Conservation (phyloP, 92 coral and sea anemone species). For the Epizoanthus stellaris region DNA sequence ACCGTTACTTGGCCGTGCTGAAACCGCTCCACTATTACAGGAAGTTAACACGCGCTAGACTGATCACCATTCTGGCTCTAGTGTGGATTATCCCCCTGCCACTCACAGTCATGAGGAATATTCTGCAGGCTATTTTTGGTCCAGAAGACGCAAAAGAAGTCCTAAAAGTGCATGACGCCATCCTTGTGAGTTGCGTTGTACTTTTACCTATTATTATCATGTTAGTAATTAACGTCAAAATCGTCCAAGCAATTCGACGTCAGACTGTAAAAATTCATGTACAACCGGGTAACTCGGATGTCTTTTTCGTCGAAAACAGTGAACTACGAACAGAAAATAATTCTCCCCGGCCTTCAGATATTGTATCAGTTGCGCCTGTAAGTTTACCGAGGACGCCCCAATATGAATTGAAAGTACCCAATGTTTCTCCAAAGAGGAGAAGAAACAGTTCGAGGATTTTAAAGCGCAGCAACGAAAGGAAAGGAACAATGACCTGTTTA, state of each 20-base stretch:
- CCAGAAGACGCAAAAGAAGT: background rate
- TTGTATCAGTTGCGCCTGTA: background rate
- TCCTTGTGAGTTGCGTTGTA: conserved; percentile 22
- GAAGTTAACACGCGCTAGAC: conserved; percentile 22
- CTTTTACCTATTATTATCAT: conserved; percentile 12
- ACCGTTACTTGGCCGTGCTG: conserved; percentile 25
- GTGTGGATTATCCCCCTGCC: conserved; percentile 37
- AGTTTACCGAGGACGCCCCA: background rate
- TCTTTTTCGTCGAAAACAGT: background rate
- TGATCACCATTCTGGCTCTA: background rate
- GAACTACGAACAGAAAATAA: background rate
- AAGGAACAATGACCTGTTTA: conserved; percentile 34
- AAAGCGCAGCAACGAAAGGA: conserved; percentile 19
- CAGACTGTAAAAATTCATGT: conserved; percentile 3
- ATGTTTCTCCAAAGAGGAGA: background rate
- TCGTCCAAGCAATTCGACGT: conserved; percentile 26
- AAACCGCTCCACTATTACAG: conserved; percentile 30
- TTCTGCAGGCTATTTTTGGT: background rate
- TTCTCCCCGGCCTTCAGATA: background rate
- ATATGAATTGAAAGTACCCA: conserved; percentile 18
- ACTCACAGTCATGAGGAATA: conserved; percentile 18
- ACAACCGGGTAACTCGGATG: background rate
- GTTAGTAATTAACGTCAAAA: conserved; percentile 24
- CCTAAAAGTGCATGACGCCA: conserved; percentile 10
- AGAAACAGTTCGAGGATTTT: background rate